Percentiles rank a stretch among this genome's conserved stretches.
phyloP scores from a whole-genome alignment of 2,797 vertebrate species.

The Mormyrops boulengeri region DNA sequence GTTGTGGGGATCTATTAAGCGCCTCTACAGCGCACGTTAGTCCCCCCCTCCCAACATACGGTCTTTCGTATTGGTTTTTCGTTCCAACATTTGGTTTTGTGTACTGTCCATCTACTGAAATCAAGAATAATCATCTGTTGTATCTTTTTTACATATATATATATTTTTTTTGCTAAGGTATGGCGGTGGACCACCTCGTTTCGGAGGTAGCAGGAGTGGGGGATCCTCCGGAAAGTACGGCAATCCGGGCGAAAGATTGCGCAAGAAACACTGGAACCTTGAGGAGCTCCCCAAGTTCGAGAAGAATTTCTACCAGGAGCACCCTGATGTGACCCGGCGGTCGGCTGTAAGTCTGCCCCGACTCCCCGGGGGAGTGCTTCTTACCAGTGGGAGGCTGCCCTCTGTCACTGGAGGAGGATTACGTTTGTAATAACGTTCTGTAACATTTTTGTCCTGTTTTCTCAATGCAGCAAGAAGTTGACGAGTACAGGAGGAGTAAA shows the following conservation, averaged over 20 bases:
- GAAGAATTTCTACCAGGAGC: slow-evolving; percentile 95
- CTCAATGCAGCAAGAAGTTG: slow-evolving; percentile 82
- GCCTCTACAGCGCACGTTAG: neutral
- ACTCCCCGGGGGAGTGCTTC: neutral
- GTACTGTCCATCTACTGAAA: neutral
- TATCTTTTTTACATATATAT: neutral
- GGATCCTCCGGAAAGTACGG: slow-evolving; percentile 85
- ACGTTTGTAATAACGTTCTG: neutral
- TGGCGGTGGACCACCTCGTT: slow-evolving; percentile 76
- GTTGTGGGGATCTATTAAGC: neutral
- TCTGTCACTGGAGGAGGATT: neutral
- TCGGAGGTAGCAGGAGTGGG: slow-evolving; percentile 84
- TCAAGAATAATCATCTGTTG: neutral
- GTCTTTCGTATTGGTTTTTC: neutral
- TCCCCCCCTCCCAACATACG: neutral
- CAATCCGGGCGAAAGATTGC: slow-evolving; percentile 87
- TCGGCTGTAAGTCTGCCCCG: slow-evolving; percentile 59
- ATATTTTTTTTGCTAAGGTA: slow-evolving; percentile 60
- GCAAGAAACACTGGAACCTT: slow-evolving; percentile 96
- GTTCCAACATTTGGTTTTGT: neutral
- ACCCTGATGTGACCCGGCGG: slow-evolving; percentile 75
- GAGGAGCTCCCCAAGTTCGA: slow-evolving; percentile 93
- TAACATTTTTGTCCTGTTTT: neutral
- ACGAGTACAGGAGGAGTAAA: slow-evolving; percentile 83
- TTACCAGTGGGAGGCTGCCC: neutral